phyloP scores from a whole-genome alignment of 2,888 invertebrate genomes.

The Ferdinandea cuprea region DNA sequence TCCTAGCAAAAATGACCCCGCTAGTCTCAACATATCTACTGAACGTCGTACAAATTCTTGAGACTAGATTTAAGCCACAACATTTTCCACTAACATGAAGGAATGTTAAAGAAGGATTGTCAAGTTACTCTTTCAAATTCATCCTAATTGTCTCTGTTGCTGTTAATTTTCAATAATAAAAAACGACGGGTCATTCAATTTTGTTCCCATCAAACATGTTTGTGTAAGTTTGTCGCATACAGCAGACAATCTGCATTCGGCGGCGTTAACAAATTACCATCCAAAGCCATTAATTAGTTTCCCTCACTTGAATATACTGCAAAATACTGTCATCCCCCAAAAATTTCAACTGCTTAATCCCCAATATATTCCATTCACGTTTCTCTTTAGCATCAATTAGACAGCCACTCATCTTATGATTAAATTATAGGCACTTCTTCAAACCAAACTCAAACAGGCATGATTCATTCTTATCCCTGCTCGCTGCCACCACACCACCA shows the following conservation, averaged over 20 bases:
- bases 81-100: too few relatives aligned
- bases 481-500: background rate
- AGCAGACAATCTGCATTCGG: slow-evolving; percentile 15
- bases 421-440: slow-evolving; percentile 69
- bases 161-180: too few relatives aligned
- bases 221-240: too few relatives aligned
- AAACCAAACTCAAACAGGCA: slow-evolving; percentile 61
- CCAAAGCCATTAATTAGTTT: slow-evolving; percentile 56
- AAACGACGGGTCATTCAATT: too few relatives aligned
- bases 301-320: slow-evolving; percentile 1
- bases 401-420: slow-evolving; percentile 71
- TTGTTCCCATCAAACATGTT: too few relatives aligned
- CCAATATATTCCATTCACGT: slow-evolving; percentile 64
- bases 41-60: too few relatives aligned
- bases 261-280: slow-evolving; percentile 8
- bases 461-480: slow-evolving; percentile 34
- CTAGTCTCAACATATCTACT: too few relatives aligned
- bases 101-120: too few relatives aligned
- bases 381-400: slow-evolving; percentile 69
- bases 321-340: slow-evolving; percentile 12
- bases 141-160: too few relatives aligned
- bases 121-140: too few relatives aligned
- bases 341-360: slow-evolving; percentile 1
- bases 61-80: too few relatives aligned
- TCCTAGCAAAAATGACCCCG: too few relatives aligned